These are phyloP conservation scores for Butorides virescens DNA, from an alignment of 2,113 vertebrate genomes.

Conservation along the genomic window DNA sequence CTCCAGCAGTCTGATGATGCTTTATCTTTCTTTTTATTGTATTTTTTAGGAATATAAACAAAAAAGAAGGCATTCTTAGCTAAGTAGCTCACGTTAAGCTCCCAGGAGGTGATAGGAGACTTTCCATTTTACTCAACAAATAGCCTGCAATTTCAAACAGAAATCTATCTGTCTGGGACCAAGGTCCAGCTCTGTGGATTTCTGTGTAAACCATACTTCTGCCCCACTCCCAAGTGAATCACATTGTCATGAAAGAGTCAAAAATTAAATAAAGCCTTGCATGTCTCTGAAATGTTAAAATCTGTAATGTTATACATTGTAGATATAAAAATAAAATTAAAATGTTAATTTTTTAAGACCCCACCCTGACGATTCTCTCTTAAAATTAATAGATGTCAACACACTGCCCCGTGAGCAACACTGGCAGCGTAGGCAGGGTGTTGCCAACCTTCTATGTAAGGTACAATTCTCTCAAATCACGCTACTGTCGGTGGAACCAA, in stretches of 20 bases:
- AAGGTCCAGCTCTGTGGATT: not conserved
- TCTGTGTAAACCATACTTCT: not conserved
- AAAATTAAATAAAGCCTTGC: not conserved
- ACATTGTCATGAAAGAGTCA: not conserved
- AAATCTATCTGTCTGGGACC: not conserved
- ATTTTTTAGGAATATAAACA: not conserved
- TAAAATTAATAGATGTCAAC: not conserved
- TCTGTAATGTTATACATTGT: not conserved
- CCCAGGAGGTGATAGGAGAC: not conserved
- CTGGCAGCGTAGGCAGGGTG: not conserved
- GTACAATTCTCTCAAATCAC: not conserved
- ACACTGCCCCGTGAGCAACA: not conserved
- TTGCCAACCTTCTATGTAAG: not conserved
- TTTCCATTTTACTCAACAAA: not conserved
- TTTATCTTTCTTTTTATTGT: not conserved
- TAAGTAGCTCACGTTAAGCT: not conserved
- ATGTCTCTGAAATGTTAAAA: not conserved
- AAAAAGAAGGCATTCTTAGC: not conserved
- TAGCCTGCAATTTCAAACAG: not conserved
- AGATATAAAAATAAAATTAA: not conserved
- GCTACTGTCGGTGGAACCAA: fast-evolving
- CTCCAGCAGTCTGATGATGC: not conserved
- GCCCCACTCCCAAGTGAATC: not conserved
- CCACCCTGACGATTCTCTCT: not conserved
- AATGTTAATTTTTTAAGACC: not conserved